Evolutionary conservation across 2,888 invertebrate genomes (phyloP).

Genomic region (Leucoma salicis): DNA sequence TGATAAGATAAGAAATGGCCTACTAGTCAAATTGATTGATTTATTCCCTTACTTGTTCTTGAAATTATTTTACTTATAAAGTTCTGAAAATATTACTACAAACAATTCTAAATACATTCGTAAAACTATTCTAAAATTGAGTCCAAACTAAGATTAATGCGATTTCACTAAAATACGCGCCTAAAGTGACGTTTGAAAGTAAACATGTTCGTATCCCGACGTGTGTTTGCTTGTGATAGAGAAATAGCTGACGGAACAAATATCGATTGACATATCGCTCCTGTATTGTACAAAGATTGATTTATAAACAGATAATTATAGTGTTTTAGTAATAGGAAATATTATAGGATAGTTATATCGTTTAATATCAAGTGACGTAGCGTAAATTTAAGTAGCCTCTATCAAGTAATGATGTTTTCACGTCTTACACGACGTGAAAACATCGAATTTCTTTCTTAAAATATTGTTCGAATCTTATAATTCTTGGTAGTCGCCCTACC

Average conservation of each 20-base stretch:
- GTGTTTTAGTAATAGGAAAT: conserved; percentile 20
- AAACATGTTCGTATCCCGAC: conserved; percentile 60
- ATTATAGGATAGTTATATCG: too few relatives aligned
- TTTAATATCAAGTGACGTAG: too few relatives aligned
- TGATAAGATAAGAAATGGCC: too few relatives aligned
- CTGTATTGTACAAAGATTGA: conserved; percentile 58
- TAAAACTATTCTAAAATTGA: conserved; percentile 7
- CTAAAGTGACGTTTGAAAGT: conserved; percentile 56
- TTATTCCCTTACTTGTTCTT: too few relatives aligned
- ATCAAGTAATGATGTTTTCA: too few relatives aligned
- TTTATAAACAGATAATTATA: conserved; percentile 53
- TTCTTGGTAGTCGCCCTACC: too few relatives aligned
- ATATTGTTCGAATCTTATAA: too few relatives aligned
- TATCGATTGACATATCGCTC: conserved; percentile 67
- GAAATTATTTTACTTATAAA: too few relatives aligned
- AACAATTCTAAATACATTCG: neutral
- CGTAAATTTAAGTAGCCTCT: too few relatives aligned
- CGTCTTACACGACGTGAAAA: too few relatives aligned
- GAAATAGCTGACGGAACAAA: conserved; percentile 58
- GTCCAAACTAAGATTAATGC: conserved; percentile 39
- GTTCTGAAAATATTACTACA: neutral
- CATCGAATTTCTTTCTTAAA: too few relatives aligned
- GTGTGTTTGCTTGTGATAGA: conserved; percentile 62
- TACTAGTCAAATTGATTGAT: too few relatives aligned
- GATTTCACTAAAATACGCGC: conserved; percentile 45